Evolutionary conservation across 2,797 vertebrate genomes (phyloP).

Genomic region (Erethizon dorsatum): DNA sequence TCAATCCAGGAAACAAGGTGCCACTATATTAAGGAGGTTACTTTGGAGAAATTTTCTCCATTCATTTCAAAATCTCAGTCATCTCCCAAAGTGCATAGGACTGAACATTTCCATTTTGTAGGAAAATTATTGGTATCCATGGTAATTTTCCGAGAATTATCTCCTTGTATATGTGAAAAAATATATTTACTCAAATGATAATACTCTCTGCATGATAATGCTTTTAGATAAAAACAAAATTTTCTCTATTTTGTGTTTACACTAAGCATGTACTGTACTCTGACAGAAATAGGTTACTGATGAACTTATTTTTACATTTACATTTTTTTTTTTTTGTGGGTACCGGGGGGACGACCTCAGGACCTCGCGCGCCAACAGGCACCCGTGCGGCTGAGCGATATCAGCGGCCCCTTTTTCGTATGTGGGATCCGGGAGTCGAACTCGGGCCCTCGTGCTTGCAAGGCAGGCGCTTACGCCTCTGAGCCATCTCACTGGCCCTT

Average conservation of each 20-base stretch:
- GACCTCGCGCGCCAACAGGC: too few relatives aligned
- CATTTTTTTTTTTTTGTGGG: too few relatives aligned
- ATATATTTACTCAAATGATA: neutral
- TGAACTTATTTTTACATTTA: neutral
- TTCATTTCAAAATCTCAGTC: neutral
- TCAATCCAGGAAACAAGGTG: neutral
- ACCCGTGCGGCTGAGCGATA: too few relatives aligned
- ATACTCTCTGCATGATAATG: neutral
- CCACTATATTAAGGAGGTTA: neutral
- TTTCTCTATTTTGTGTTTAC: neutral
- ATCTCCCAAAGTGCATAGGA: neutral
- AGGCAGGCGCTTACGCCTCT: too few relatives aligned
- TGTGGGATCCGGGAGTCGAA: too few relatives aligned
- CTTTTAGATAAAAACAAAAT: slow-evolving; percentile 34
- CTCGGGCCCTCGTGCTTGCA: too few relatives aligned
- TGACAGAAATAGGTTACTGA: neutral
- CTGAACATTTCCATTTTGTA: neutral
- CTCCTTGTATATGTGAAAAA: neutral
- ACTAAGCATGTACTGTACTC: neutral
- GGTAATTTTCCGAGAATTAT: neutral
- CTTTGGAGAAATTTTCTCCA: neutral
- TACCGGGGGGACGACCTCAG: too few relatives aligned
- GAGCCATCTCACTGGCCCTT: too few relatives aligned
- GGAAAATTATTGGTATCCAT: neutral
- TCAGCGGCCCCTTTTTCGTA: too few relatives aligned